Base-by-base conservation (phyloP, 2,113 vertebrate species). In the Artemisiospiza belli region DNA sequence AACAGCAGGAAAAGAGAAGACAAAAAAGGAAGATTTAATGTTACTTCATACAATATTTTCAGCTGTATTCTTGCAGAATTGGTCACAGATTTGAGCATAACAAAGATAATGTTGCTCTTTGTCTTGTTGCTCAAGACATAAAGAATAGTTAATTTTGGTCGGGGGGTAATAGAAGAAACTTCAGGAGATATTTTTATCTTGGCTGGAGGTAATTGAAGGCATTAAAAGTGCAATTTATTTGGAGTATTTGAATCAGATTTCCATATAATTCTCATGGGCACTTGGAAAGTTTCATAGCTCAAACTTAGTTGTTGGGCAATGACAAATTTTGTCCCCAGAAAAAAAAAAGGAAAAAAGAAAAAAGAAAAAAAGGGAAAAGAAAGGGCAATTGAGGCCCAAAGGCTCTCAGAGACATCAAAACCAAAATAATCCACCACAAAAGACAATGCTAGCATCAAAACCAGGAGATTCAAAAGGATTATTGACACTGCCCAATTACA, bases 231-330 rank as follows among this genome's bases (percentile, higher is more conserved):
- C 30, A 83, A 80, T 17, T 54, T 55, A 59, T 35, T 73, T 89
- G 27, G 46, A 88, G 58, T 80, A 95, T 90, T 64, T 21, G 23
- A 94, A 88, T 79, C 46, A 33, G 21, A 90, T 88, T 96, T 94
- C 27, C 55, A 89, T 94, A 89, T 91, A 95, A 84, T 63, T 95
- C 83, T 73, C 69, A 82, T 22, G 47, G 55, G 89, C 94, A 96
- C 97, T 95, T 21, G 55, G 87, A 63, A 41, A 87, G 24, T 76
- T 85, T 66, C 25, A 69, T 49, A 63, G 64, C 69, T 78, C 70
- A 72, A 79, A 94, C 55, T 94, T 95, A 94, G 64, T 72, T 95
- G 69, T 51, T 1, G 10, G 58, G 61, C 46, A 87, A 84, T 15
- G 59, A 85, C 30, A 75, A 11, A 90, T 87, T 93, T 74, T 75